These are phyloP conservation scores for Tricholauxania praeusta DNA, from an alignment of 2,888 invertebrate species.

Conservation along the genomic window DNA sequence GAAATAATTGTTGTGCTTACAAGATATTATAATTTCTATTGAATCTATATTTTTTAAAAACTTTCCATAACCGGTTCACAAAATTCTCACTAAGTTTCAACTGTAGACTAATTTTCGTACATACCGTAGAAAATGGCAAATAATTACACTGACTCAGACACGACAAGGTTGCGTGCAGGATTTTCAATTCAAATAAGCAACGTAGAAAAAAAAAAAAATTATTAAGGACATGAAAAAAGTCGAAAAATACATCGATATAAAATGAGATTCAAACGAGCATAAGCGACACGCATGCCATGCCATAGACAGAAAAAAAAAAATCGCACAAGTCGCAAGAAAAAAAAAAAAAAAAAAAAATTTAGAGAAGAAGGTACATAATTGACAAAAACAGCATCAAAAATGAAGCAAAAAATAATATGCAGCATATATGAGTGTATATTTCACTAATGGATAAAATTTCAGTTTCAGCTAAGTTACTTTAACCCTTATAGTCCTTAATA, in stretches of 20 bases:
- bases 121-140: slow-evolving; percentile 20
- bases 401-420: neutral
- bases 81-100: neutral
- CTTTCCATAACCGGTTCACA: no score
- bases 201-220: neutral
- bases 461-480: no score
- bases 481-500: no score
- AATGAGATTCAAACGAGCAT: slow-evolving; percentile 13
- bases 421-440: no score
- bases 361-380: neutral
- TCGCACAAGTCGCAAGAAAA: neutral
- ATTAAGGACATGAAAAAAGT: neutral
- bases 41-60: no score
- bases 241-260: neutral
- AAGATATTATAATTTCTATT: no score
- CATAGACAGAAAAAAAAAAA: neutral
- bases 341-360: slow-evolving; percentile 8
- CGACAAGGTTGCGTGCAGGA: slow-evolving; percentile 21
- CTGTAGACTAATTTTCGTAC: neutral
- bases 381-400: slow-evolving; percentile 1
- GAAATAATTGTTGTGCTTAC: no score
- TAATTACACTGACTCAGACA: slow-evolving; percentile 8
- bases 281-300: neutral
- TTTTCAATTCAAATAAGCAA: neutral
- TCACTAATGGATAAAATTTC: no score